Conservation (phyloP, 2,113 vertebrate species). For the Oriolus oriolus region DNA sequence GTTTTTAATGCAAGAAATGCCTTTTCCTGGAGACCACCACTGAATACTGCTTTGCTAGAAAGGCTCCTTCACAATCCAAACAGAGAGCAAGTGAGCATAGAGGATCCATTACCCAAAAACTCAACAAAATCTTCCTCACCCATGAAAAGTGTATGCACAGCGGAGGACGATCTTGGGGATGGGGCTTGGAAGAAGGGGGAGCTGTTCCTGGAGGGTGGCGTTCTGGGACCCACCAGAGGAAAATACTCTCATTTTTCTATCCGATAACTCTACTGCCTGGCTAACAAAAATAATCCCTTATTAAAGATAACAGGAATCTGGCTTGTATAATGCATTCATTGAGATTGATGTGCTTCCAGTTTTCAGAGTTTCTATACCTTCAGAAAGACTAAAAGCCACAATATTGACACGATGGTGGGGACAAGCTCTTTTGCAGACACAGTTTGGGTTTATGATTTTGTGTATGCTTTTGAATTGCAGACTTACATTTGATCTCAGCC, state of each 20-base stretch:
- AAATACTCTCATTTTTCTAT: slow-evolving; percentile 38
- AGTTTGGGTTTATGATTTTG: background rate
- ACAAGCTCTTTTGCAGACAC: background rate
- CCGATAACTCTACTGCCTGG: background rate
- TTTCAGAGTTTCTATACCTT: background rate
- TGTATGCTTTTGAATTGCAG: background rate
- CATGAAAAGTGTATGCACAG: slow-evolving; percentile 47
- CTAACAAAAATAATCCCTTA: slow-evolving; percentile 49
- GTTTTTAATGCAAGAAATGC: slow-evolving; percentile 62
- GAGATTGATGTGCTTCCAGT: background rate
- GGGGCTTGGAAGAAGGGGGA: background rate
- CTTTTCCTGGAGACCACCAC: slow-evolving; percentile 59
- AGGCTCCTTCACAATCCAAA: slow-evolving; percentile 59
- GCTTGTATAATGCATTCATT: background rate
- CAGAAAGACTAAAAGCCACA: background rate
- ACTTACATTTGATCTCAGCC: background rate
- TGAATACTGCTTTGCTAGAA: slow-evolving; percentile 42
- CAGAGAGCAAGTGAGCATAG: slow-evolving; percentile 61
- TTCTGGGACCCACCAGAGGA: slow-evolving; percentile 24
- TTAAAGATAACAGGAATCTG: slow-evolving; percentile 43
- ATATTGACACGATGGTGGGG: background rate
- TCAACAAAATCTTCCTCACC: slow-evolving; percentile 61
- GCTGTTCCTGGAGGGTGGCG: background rate
- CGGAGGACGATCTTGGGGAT: background rate
- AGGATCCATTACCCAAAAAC: slow-evolving; percentile 63